Evolutionary conservation across 2,113 vertebrate genomes (phyloP), one percentile per base, ranked within the genome.

Genomic region (Oryzias woworae): DNA sequence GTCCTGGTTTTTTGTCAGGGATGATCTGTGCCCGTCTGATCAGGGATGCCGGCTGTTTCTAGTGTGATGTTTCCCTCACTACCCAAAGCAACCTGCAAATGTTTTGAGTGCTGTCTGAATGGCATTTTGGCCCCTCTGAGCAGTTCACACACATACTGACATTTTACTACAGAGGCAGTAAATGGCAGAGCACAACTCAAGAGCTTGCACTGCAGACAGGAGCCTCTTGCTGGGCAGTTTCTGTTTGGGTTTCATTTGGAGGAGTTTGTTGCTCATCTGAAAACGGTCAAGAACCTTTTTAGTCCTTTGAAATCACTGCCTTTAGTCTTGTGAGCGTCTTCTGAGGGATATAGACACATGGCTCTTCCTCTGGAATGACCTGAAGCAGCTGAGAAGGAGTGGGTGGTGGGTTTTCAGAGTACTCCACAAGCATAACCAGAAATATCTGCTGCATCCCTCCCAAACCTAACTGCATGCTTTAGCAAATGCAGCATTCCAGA

Each of bases 341-440:
- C 66, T 49, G 12, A 46, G 69, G 70, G 64, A 80, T 75, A 49
- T 70, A 73, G 84, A 78, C 81, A 86, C 75, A 81, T 79, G 77
- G 64, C 61, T 73, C 70, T 62, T 48, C 23, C 85, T 81, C 75
- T 82, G 86, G 87, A 90, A 90, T 88, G 80, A 76, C 62, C 80
- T 45, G 59, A 87, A 92, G 89, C 92, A 92, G 91, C 90, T 92
- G 92, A 90, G 85, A 54, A 60, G 67, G 82, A 78, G 82, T 80
- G 90, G 85, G 87, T 78, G 79, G 80, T 72, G 83, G 86, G 81
- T 85, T 84, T 85, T 82, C 74, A 62, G 82, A 75, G 69, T 57
- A 75, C 49, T 15, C 53, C 53, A 54, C 50, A 65, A 81, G 79
- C 81, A 66, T 75, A 75, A 83, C 80, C 83, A 81, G 82, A 92